phyloP scores from a whole-genome alignment of 23 tunicate genomes.

The Halocynthia roretzi region DNA sequence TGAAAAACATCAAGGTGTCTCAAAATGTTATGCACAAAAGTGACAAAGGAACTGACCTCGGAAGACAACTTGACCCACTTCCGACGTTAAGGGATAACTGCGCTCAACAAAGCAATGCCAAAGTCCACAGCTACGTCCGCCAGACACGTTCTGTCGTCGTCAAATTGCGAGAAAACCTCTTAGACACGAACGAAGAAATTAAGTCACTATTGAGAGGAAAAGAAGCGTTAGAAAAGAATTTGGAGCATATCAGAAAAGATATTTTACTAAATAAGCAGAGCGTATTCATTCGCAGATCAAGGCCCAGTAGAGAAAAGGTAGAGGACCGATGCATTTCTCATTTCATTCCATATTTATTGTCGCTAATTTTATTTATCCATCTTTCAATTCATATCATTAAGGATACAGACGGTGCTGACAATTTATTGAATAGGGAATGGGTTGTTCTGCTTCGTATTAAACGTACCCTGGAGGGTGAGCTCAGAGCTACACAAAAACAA shows the following conservation, averaged over 20 bases:
- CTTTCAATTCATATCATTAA: neutral
- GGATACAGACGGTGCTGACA: constrained; percentile 74
- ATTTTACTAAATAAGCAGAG: constrained; percentile 82
- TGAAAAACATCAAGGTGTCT: constrained; percentile 83
- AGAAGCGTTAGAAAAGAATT: constrained; percentile 78
- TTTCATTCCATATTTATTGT: neutral
- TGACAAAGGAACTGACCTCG: constrained; percentile 78
- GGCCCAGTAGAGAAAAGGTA: constrained; percentile 94
- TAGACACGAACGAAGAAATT: constrained; percentile 94
- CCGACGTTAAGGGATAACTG: constrained; percentile 77
- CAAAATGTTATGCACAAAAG: constrained; percentile 81
- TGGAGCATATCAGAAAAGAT: constrained; percentile 96
- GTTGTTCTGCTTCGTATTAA: constrained; percentile 51
- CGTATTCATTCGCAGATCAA: constrained; percentile 51
- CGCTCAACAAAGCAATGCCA: constrained; percentile 76
- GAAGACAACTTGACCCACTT: constrained; percentile 68
- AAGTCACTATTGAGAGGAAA: constrained; percentile 77
- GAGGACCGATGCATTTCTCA: neutral
- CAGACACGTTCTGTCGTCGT: constrained; percentile 73
- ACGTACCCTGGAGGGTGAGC: constrained; percentile 72
- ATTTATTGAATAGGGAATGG: constrained; percentile 63
- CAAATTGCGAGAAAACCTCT: constrained; percentile 70
- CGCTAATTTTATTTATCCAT: neutral
- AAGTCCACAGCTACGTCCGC: constrained; percentile 60
- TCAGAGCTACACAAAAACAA: constrained; percentile 82